These are phyloP conservation scores for Polyommatus icarus DNA, from an alignment of 2,888 invertebrate species.

Conservation along the genomic window DNA sequence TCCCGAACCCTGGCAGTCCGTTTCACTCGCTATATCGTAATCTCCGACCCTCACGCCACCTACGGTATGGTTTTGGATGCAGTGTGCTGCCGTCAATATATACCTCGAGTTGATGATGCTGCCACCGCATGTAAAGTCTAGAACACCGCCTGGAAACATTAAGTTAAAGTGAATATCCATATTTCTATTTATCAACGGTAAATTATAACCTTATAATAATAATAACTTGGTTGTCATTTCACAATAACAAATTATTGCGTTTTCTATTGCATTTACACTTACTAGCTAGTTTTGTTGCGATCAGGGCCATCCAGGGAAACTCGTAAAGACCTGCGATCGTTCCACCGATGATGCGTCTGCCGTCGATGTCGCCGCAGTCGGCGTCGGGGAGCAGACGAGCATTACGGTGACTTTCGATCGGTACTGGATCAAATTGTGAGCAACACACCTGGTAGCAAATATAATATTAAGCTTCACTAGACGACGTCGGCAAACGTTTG, in stretches of 20 bases:
- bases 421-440: constrained; percentile 31
- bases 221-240: not conserved
- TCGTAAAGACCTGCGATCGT: constrained; percentile 73
- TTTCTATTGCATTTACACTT: constrained; percentile 20
- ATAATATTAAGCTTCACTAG: too few relatives aligned
- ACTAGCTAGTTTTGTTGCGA: constrained; percentile 68
- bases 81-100: constrained; percentile 70
- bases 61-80: constrained; percentile 43
- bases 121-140: constrained; percentile 64
- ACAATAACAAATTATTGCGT: not conserved
- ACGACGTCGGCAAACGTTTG: too few relatives aligned
- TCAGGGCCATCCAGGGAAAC: constrained; percentile 84
- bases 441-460: constrained; percentile 32
- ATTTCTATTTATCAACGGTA: not conserved
- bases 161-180: constrained; percentile 23
- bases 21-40: not conserved
- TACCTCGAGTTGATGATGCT: constrained; percentile 66
- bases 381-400: constrained; percentile 40
- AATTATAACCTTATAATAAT: not conserved
- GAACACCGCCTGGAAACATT: constrained; percentile 31
- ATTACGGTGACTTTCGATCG: constrained; percentile 41
- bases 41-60: constrained; percentile 53
- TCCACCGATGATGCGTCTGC: constrained; percentile 76
- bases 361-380: constrained; percentile 71
- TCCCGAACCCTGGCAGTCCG: constrained; percentile 26